phyloP scores from a whole-genome alignment of 2,113 vertebrate genomes.

The Phasianus colchicus region DNA sequence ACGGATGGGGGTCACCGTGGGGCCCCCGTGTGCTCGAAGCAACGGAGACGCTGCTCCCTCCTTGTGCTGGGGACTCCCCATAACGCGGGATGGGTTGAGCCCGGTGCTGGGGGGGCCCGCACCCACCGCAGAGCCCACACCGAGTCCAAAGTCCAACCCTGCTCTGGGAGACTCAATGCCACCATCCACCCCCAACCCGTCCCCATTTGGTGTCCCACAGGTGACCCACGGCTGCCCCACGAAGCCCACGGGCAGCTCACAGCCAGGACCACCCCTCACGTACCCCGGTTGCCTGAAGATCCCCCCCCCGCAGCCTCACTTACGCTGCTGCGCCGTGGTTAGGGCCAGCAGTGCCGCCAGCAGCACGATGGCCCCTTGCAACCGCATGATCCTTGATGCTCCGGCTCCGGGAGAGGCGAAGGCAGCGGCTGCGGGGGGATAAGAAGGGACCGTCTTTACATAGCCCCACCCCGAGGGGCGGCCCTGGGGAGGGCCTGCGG shows the following conservation, averaged over 20 bases:
- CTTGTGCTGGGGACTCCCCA: neutral
- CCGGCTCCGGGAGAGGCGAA: neutral
- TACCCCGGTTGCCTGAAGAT: accelerated
- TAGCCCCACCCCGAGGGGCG: slow-evolving; percentile 18
- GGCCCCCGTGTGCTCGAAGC: neutral
- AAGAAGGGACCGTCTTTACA: slow-evolving; percentile 71
- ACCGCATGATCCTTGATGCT: neutral
- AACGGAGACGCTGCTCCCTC: neutral
- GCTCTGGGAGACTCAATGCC: neutral
- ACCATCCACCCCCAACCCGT: neutral
- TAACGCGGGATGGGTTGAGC: neutral
- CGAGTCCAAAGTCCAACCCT: neutral
- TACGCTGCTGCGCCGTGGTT: slow-evolving; percentile 59
- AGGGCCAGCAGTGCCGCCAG: slow-evolving; percentile 56
- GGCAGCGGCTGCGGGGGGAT: neutral
- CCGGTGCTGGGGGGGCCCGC: neutral
- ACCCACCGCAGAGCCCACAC: neutral
- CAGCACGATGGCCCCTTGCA: neutral
- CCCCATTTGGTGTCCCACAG: neutral
- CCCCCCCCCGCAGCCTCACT: slow-evolving; percentile 14
- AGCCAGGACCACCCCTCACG: too few relatives aligned
- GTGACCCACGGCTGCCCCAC: neutral
- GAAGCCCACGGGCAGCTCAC: neutral
- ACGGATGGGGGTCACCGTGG: neutral
- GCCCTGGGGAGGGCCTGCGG: neutral